phyloP scores from a whole-genome alignment of 2,797 vertebrate genomes.

The Paramormyrops hopkinsi region DNA sequence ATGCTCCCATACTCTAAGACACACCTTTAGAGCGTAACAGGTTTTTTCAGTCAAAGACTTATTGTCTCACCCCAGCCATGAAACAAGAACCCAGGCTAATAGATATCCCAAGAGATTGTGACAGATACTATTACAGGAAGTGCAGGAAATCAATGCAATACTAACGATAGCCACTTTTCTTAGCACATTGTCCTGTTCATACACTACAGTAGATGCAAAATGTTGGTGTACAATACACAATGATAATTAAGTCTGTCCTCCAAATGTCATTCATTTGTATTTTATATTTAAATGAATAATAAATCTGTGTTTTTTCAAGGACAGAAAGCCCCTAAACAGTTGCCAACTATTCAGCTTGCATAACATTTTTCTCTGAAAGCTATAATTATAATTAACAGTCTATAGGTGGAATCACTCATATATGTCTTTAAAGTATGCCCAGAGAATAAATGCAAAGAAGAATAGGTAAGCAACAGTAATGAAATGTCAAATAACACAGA shows the following conservation, averaged over 20 bases:
- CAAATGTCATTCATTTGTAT: neutral
- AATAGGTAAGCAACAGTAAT: slow-evolving; percentile 11
- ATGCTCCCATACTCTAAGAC: neutral
- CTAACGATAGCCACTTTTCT: neutral
- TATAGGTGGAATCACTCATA: neutral
- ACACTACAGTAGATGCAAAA: neutral
- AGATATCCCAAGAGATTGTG: neutral
- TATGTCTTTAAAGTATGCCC: slow-evolving; percentile 2
- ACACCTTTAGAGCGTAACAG: neutral
- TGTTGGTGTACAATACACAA: neutral
- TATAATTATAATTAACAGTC: neutral
- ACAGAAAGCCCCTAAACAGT: neutral
- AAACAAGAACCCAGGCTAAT: neutral
- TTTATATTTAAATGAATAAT: neutral
- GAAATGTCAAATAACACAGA: slow-evolving; percentile 3
- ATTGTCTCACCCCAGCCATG: neutral
- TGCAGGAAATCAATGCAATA: neutral
- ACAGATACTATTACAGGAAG: slow-evolving; percentile 10
- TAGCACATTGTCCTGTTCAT: neutral
- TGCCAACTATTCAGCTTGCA: neutral
- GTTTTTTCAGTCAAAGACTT: neutral
- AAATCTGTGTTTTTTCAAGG: neutral
- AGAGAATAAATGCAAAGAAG: neutral
- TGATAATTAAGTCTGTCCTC: slow-evolving; percentile 15
- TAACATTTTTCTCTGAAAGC: neutral